These are phyloP conservation scores for Acinonyx jubatus DNA, from an alignment of 2,113 vertebrate species.

Conservation along the genomic window DNA sequence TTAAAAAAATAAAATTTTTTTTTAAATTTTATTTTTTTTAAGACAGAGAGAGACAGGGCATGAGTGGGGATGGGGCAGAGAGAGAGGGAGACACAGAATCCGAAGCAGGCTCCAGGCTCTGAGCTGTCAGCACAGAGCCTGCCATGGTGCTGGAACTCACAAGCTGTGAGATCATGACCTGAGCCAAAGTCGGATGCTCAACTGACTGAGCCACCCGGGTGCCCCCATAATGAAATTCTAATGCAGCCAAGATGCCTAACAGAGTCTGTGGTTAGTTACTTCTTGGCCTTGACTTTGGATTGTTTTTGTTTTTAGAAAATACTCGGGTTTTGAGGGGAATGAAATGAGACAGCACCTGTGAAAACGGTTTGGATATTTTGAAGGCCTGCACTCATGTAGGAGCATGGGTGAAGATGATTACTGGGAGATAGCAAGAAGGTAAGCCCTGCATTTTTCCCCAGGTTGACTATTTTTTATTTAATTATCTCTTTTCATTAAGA, in stretches of 20 bases:
- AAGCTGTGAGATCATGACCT: too few species aligned
- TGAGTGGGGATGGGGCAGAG: too few species aligned
- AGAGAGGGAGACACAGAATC: too few species aligned
- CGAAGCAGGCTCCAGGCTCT: too few species aligned
- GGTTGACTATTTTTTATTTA: slow-evolving; percentile 33
- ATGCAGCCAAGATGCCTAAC: not conserved
- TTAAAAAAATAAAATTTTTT: too few species aligned
- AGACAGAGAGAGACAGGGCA: too few species aligned
- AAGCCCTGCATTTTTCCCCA: not conserved
- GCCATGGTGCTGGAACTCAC: too few species aligned
- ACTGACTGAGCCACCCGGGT: too few species aligned
- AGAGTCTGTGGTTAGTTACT: not conserved
- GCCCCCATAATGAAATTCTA: not conserved
- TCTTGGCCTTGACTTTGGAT: not conserved
- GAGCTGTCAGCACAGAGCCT: too few species aligned
- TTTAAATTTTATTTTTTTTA: too few species aligned
- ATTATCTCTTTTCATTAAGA: slow-evolving; percentile 40
- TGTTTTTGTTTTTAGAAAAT: slow-evolving; percentile 34
- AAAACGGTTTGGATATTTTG: slow-evolving; percentile 44
- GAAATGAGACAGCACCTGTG: not conserved
- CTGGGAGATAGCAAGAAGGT: not conserved
- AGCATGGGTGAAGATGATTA: not conserved
- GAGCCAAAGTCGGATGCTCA: too few species aligned
- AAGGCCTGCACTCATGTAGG: not conserved
- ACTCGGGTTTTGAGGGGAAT: not conserved